Conservation (phyloP, 2,888 invertebrate species). For the Octonoba sinensis region DNA sequence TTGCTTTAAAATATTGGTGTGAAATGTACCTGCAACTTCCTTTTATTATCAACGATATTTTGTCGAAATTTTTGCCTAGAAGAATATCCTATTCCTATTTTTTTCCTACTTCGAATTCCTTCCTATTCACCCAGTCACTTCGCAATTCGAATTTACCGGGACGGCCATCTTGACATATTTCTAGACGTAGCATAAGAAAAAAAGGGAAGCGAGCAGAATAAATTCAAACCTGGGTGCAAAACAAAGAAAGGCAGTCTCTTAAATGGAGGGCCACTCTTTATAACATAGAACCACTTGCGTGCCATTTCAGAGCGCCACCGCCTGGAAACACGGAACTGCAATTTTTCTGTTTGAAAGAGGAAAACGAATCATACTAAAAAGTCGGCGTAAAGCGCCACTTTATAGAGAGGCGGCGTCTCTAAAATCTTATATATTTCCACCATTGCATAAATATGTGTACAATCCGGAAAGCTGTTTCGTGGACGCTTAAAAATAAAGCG, state of each 20-base stretch:
- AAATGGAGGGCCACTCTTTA: slow-evolving; percentile 35
- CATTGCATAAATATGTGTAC: no score
- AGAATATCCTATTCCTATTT: no score
- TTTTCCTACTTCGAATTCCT: no score
- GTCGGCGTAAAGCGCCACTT: slow-evolving; percentile 3
- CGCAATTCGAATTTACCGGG: no score
- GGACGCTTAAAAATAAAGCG: no score
- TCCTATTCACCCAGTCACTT: no score
- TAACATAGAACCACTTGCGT: slow-evolving; percentile 24
- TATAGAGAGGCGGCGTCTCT: not conserved
- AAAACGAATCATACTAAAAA: slow-evolving; percentile 12
- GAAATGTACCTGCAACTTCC: no score
- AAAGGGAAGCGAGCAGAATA: not conserved
- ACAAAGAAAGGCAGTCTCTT: not conserved
- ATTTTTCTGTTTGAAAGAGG: slow-evolving; percentile 19
- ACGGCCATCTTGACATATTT: no score
- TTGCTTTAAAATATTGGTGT: no score
- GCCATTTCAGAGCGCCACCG: slow-evolving; percentile 28
- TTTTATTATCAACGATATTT: no score
- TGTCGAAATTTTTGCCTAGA: no score
- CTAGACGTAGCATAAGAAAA: not conserved
- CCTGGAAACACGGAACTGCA: slow-evolving; percentile 38
- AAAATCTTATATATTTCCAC: slow-evolving; percentile 16
- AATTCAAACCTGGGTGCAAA: not conserved
- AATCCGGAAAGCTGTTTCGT: no score